A percentile compares a stretch with the other conserved stretches of the same genome.
Conservation (phyloP, 2,113 vertebrate genomes). For the Stomatorhinus ivindoensis region DNA sequence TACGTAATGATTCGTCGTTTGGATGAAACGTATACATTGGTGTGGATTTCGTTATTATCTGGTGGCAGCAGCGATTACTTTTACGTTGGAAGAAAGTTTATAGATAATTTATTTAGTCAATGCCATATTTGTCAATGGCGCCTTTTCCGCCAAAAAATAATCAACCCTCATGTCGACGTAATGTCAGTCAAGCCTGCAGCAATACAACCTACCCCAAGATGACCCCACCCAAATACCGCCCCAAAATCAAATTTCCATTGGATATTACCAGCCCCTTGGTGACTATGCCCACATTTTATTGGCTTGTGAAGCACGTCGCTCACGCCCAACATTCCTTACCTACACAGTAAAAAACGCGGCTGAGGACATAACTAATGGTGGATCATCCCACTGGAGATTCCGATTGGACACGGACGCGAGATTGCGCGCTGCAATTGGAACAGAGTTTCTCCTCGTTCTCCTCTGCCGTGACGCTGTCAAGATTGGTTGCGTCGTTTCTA, state of each 20-base stretch:
- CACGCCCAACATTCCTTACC: conserved; percentile 25
- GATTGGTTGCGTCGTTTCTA: conserved; percentile 57
- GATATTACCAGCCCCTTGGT: conserved; percentile 3
- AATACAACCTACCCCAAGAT: conserved; percentile 39
- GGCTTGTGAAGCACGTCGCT: conserved; percentile 36
- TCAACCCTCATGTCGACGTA: conserved; percentile 27
- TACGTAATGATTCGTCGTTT: background rate
- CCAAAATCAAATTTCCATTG: conserved; percentile 39
- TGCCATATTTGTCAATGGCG: conserved; percentile 35
- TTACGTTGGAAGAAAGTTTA: background rate
- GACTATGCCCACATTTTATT: conserved; percentile 33
- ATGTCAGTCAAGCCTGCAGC: conserved; percentile 44
- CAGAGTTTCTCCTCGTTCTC: conserved; percentile 33
- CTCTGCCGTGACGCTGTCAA: conserved; percentile 47
- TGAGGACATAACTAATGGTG: conserved; percentile 1
- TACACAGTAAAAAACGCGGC: background rate
- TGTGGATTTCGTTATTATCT: background rate
- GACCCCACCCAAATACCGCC: conserved; percentile 34
- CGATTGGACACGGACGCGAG: conserved; percentile 19
- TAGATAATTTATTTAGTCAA: background rate
- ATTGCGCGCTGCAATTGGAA: background rate
- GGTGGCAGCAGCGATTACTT: background rate
- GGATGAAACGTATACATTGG: background rate
- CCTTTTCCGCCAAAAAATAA: conserved; percentile 42
- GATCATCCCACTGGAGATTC: background rate